Evolutionary conservation across 2,888 invertebrate genomes (phyloP).

Genomic region (Cataglyphis albicans): DNA sequence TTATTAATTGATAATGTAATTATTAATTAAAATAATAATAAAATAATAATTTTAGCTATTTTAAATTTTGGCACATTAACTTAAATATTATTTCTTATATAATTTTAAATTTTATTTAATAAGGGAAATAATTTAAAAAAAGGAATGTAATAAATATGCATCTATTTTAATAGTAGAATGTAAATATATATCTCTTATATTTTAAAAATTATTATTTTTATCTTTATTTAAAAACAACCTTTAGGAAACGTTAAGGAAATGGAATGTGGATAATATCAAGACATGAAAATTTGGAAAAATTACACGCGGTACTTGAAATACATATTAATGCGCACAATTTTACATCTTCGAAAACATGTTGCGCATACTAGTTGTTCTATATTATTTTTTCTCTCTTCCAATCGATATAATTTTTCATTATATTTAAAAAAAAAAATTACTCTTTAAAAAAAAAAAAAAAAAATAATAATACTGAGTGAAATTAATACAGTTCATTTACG

Average conservation of each 20-base stretch:
- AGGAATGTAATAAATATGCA: not conserved
- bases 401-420: not conserved
- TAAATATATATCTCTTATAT: too few species aligned
- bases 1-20: not conserved
- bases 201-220: too few species aligned
- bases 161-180: too few species aligned
- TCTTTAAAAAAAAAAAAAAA: not conserved
- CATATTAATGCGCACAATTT: not conserved
- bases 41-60: not conserved
- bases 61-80: not conserved
- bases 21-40: not conserved
- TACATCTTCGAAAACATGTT: not conserved
- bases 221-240: too few species aligned
- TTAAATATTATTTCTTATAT: not conserved
- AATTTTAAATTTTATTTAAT: not conserved
- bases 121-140: not conserved
- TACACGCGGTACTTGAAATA: not conserved
- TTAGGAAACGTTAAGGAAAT: too few species aligned
- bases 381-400: not conserved
- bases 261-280: too few species aligned
- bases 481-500: not conserved
- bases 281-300: not conserved
- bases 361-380: not conserved
- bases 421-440: not conserved
- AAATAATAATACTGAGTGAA: not conserved